These are phyloP conservation scores for Nomada fucata DNA, from an alignment of 2,888 invertebrate species.

Conservation along the genomic window DNA sequence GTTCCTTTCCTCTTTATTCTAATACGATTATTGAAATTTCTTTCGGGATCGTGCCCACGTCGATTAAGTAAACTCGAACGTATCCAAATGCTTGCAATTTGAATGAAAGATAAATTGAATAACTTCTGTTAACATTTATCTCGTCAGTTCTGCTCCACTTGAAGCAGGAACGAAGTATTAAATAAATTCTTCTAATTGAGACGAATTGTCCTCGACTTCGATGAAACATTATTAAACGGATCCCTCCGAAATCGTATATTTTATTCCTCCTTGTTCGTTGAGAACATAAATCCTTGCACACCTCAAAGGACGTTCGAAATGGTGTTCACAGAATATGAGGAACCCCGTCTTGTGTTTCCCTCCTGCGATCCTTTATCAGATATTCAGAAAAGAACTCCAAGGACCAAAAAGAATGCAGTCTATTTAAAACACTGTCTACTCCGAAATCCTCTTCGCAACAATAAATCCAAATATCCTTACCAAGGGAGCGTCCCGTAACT, in stretches of 20 bases:
- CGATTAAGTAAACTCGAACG: no score
- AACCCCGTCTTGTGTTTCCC: not conserved
- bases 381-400: constrained; percentile 13
- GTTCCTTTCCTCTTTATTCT: not conserved
- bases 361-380: constrained; percentile 11
- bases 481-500: not conserved
- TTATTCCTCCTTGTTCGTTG: not conserved
- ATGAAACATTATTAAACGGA: no score
- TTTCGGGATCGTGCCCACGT: no score
- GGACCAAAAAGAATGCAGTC: constrained; percentile 14
- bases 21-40: no score
- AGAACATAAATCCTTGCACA: not conserved
- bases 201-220: no score
- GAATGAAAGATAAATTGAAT: no score
- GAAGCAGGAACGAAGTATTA: no score
- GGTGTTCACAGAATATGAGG: constrained; percentile 2
- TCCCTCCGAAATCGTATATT: not conserved
- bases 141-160: no score
- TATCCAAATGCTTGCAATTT: no score
- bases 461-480: constrained; percentile 14
- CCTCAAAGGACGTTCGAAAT: not conserved
- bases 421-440: constrained; percentile 1
- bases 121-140: no score
- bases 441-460: not conserved
- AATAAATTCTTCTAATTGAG: no score